phyloP scores from a whole-genome alignment of 2,113 vertebrate species.

The Erythrocercus mccallii region DNA sequence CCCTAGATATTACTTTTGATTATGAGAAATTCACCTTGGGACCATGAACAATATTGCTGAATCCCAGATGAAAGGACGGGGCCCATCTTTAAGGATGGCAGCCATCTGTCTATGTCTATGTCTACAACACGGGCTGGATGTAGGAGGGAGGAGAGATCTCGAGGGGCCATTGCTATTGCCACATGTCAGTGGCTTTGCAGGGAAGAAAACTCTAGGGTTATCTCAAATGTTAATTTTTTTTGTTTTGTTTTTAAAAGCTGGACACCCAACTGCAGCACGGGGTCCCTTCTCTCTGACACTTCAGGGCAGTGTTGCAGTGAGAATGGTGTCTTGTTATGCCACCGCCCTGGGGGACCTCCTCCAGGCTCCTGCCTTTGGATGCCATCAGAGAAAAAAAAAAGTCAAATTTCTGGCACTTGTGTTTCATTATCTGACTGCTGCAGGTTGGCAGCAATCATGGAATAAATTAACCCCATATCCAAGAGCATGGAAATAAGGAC shows the following conservation, averaged over 20 bases:
- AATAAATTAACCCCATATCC: constrained; percentile 70
- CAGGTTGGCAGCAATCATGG: constrained; percentile 63
- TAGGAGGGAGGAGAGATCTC: background rate
- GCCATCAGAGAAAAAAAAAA: constrained; percentile 37
- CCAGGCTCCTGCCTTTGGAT: background rate
- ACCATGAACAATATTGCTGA: background rate
- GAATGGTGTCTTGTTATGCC: background rate
- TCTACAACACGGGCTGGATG: rapidly evolving
- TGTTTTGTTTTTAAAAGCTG: background rate
- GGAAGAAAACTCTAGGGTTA: background rate
- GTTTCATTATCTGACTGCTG: constrained; percentile 66
- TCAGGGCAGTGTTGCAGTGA: background rate
- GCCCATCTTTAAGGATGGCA: background rate
- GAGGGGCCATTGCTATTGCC: rapidly evolving
- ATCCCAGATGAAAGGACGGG: background rate
- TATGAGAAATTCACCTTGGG: background rate
- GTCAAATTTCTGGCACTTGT: constrained; percentile 44
- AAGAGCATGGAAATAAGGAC: constrained; percentile 64
- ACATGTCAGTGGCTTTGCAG: background rate
- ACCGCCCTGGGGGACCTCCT: background rate
- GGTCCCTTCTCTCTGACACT: background rate
- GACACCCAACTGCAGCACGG: background rate
- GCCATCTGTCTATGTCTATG: rapidly evolving
- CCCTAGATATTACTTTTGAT: background rate
- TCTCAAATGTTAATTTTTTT: background rate